Base-by-base conservation (phyloP, 2,113 vertebrate species). In the Albula glossodonta region DNA sequence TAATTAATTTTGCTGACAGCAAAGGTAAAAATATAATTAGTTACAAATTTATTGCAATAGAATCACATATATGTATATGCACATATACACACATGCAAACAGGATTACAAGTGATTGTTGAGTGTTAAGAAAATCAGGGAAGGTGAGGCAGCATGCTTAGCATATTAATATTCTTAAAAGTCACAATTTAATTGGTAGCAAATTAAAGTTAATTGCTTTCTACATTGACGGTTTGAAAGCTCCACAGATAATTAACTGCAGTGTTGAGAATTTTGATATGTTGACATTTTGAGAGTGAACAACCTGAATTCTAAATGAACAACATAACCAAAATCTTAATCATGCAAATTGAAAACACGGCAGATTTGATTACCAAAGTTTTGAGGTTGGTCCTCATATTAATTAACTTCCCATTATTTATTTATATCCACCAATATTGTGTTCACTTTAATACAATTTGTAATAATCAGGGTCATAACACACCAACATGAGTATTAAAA, bases 241-340 rank as follows among this genome's bases (percentile, higher is more conserved):
- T 91, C 90, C 91, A 89, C 90, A 92, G 93, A 94, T 94, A 96
- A 95, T 94, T 92, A 94, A 95, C 92, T 91, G 90, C 84, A 93
- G 91, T 93, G 91, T 88, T 89, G 92, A 92, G 93, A 94, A 93
- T 94, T 93, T 88, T 93, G 93, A 95, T 94, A 93, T 92, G 93
- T 93, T 95, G 94, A 95, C 94, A 96, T 96, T 96, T 94, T 92
- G 89, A 92, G 91, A 95, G 92, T 90, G 91, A 93, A 92, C 93
- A 92, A 93, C 92, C 90, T 94, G 93, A 91, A 92, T 92, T 83
- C 31, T 88, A 90, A 87, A 89, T 85, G 86, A 88, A 91, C 93
- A 91, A 92, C 91, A 93, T 89, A 92, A 94, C 93, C 91, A 92
- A 92, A 91, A 90, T 92, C 91, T 93, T 94, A 94, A 94, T 96